Percentiles rank a stretch among this genome's conserved stretches.
phyloP scores from a whole-genome alignment of 2,888 invertebrate genomes.

The Ophioninae sp. region DNA sequence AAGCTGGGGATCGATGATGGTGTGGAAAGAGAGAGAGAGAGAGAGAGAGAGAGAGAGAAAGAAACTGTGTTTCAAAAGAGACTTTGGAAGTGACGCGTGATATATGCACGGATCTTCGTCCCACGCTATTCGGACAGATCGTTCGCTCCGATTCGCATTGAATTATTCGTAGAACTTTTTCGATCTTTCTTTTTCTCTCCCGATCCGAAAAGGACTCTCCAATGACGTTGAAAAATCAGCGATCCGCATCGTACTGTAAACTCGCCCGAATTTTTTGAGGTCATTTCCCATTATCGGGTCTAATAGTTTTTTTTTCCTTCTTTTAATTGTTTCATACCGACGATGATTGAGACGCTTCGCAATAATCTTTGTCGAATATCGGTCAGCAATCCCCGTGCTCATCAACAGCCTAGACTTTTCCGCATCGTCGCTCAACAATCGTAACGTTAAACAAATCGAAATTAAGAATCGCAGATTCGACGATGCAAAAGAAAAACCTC shows the following conservation, averaged over 20 bases:
- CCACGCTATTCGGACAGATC: conserved; percentile 17
- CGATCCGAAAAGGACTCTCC: not conserved
- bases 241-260: not conserved
- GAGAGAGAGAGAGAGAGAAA: not conserved
- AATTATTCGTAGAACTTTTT: not conserved
- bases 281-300: not conserved
- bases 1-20: not conserved
- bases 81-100: conserved; percentile 32
- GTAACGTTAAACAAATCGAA: not conserved
- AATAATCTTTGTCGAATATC: no score
- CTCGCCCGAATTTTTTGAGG: no score
- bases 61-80: not conserved
- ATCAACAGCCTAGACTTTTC: not conserved
- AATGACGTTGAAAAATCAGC: not conserved
- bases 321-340: no score
- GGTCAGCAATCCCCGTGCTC: not conserved
- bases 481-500: no score
- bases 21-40: not conserved
- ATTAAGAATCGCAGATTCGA: not conserved
- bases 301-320: not conserved
- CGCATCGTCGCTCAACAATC: not conserved
- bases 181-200: not conserved
- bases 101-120: conserved; percentile 18
- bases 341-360: no score
- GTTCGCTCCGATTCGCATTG: not conserved